phyloP scores from a whole-genome alignment of 2,113 vertebrate species.

The Pogonocichla stellata region DNA sequence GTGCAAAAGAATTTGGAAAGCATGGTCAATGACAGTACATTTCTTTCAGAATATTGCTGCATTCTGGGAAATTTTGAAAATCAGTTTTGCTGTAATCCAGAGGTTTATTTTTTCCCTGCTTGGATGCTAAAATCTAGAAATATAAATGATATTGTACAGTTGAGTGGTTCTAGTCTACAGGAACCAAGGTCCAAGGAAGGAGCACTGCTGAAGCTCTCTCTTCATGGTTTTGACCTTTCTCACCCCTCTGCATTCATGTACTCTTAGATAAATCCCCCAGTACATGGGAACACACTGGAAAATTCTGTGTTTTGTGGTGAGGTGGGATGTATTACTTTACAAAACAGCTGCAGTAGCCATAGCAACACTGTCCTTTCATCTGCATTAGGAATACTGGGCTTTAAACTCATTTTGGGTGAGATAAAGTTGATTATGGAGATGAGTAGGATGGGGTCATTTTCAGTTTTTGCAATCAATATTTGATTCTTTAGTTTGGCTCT shows the following conservation, averaged over 20 bases:
- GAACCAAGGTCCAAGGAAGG: background rate
- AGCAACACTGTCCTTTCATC: constrained; percentile 29
- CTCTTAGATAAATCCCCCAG: background rate
- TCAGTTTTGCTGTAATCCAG: background rate
- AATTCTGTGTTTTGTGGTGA: background rate
- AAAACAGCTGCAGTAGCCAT: constrained; percentile 58
- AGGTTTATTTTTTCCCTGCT: background rate
- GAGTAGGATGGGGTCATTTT: constrained; percentile 48
- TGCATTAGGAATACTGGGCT: background rate
- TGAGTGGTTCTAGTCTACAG: background rate
- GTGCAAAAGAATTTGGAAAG: background rate
- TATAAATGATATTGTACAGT: background rate
- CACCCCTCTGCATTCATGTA: background rate
- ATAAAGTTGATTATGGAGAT: constrained; percentile 13
- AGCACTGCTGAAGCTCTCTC: background rate
- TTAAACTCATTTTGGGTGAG: background rate
- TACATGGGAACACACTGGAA: background rate
- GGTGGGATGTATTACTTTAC: constrained; percentile 1
- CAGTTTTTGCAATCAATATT: constrained; percentile 46
- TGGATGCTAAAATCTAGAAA: background rate
- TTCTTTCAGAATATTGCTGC: background rate
- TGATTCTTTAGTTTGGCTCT: constrained; percentile 25
- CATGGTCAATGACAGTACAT: background rate
- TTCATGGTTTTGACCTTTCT: background rate
- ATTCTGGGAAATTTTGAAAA: background rate